phyloP scores from a whole-genome alignment of 2,888 invertebrate genomes.

The Xanthia icteritia region DNA sequence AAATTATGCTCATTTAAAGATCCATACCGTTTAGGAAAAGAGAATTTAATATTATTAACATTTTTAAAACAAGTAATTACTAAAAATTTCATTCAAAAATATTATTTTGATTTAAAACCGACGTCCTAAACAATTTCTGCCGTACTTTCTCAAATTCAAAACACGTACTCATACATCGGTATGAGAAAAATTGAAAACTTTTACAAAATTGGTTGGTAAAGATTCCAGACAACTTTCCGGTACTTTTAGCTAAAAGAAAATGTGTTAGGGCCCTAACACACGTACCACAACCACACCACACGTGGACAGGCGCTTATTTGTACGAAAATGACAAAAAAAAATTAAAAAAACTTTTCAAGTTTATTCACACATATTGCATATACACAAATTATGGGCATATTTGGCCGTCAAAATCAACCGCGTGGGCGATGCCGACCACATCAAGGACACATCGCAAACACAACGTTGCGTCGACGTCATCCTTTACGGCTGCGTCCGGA shows the following conservation, averaged over 20 bases:
- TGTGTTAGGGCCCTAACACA: constrained; percentile 1
- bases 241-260: constrained; percentile 39
- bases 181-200: constrained; percentile 47
- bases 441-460: not conserved
- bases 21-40: not conserved
- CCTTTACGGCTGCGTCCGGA: not conserved
- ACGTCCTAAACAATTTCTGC: not conserved
- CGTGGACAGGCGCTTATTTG: not conserved
- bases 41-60: too few species aligned
- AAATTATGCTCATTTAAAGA: not conserved
- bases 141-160: constrained; percentile 17
- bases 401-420: not conserved
- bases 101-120: not conserved
- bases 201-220: constrained; percentile 21
- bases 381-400: too few species aligned
- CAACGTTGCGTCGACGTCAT: not conserved
- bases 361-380: too few species aligned
- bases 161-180: constrained; percentile 32
- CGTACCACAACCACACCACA: not conserved
- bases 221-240: constrained; percentile 23
- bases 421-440: not conserved
- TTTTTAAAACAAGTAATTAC: not conserved
- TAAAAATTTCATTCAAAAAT: not conserved
- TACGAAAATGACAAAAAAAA: not conserved
- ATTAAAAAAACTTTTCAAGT: not conserved